A percentile compares a stretch with the other conserved stretches of the same genome.
phyloP scores from a whole-genome alignment of 2,888 invertebrate species.

The Nebria salina region DNA sequence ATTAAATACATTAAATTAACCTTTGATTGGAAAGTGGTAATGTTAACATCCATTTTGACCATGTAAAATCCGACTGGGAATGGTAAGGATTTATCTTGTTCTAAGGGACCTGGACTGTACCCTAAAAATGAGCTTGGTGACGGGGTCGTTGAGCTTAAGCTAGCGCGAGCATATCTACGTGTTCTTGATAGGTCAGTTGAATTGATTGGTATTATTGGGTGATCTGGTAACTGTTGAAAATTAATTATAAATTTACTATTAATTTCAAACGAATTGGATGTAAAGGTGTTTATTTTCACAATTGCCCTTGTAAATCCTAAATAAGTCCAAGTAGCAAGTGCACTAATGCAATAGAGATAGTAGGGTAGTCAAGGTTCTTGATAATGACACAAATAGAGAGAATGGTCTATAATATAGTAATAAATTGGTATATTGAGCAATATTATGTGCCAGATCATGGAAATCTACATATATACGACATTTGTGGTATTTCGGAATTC shows the following conservation, averaged over 20 bases:
- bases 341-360: neutral
- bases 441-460: neutral
- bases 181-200: neutral
- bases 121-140: conserved; percentile 56
- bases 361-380: neutral
- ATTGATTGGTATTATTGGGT: neutral
- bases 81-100: conserved; percentile 65
- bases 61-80: conserved; percentile 76
- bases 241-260: neutral
- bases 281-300: no score
- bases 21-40: conserved; percentile 65
- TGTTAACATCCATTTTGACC: conserved; percentile 68
- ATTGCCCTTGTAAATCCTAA: neutral
- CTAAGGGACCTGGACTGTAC: conserved; percentile 54
- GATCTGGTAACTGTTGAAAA: neutral
- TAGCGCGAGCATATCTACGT: conserved; percentile 28
- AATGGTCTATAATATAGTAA: neutral
- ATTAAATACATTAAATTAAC: conserved; percentile 59
- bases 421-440: neutral
- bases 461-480: neutral
- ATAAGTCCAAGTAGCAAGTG: neutral
- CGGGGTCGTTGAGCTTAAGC: conserved; percentile 32
- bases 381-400: neutral
- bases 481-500: neutral
- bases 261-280: no score